phyloP scores from a whole-genome alignment of 2,113 vertebrate species.

The Helogale parvula region DNA sequence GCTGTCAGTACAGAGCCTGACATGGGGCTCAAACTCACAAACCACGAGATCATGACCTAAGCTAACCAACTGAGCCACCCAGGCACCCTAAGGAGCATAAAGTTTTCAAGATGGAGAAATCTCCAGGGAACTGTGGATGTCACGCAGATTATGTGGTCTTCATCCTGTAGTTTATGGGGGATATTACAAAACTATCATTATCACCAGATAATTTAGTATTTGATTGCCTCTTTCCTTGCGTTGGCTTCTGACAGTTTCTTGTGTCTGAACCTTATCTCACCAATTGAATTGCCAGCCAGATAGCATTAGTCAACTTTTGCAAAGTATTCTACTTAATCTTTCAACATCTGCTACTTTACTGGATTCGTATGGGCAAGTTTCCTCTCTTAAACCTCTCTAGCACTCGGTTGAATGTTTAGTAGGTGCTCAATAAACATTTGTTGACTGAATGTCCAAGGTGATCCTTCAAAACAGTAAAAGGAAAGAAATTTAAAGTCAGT shows the following conservation, averaged over 20 bases:
- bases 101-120: not conserved
- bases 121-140: not conserved
- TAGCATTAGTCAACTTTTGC: not conserved
- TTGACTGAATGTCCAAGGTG: not conserved
- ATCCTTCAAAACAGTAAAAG: not conserved
- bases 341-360: not conserved
- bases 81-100: not conserved
- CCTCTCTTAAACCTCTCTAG: not conserved
- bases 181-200: not conserved
- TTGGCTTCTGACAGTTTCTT: conserved; percentile 30
- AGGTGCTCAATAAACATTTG: not conserved
- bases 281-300: not conserved
- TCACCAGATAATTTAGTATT: not conserved
- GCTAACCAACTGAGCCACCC: no score
- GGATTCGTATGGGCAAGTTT: not conserved
- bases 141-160: not conserved
- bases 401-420: not conserved
- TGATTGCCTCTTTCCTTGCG: not conserved
- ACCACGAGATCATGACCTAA: no score
- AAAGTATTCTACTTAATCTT: not conserved
- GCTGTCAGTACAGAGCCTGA: no score
- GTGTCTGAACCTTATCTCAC: not conserved
- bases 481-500: not conserved
- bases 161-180: not conserved
- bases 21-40: no score